Conservation (phyloP, 2,113 vertebrate species). For the Burhinus bistriatus region DNA sequence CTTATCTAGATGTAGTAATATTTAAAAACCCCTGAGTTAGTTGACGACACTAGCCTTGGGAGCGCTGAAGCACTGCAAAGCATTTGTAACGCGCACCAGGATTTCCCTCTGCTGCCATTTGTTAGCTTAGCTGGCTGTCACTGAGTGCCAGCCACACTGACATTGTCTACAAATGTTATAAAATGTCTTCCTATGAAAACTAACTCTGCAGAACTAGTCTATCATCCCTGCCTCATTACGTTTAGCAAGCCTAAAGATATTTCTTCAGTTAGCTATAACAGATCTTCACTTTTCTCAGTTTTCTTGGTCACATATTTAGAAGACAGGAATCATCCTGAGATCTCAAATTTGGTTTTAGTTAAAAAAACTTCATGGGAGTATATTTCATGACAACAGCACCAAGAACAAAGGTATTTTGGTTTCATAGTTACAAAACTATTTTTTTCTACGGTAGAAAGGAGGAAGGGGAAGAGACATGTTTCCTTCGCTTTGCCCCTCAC, state of each 20-base stretch:
- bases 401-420: not conserved
- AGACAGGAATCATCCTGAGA: not conserved
- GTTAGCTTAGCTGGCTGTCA: not conserved
- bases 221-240: not conserved
- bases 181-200: not conserved
- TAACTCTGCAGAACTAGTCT: not conserved
- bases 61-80: not conserved
- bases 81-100: not conserved
- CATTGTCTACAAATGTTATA: not conserved
- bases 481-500: not conserved
- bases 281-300: not conserved
- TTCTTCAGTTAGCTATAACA: not conserved
- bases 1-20: not conserved
- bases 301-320: not conserved
- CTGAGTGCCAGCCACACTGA: not conserved
- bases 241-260: not conserved
- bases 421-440: not conserved
- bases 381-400: not conserved
- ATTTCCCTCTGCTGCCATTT: not conserved
- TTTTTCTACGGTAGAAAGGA: not conserved
- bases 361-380: not conserved
- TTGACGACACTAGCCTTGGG: not conserved
- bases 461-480: not conserved
- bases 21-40: not conserved
- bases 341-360: not conserved